Evolutionary conservation across 1,140 invertebrate species (phyloP).

Genomic region (Drosophila pruinosa): DNA sequence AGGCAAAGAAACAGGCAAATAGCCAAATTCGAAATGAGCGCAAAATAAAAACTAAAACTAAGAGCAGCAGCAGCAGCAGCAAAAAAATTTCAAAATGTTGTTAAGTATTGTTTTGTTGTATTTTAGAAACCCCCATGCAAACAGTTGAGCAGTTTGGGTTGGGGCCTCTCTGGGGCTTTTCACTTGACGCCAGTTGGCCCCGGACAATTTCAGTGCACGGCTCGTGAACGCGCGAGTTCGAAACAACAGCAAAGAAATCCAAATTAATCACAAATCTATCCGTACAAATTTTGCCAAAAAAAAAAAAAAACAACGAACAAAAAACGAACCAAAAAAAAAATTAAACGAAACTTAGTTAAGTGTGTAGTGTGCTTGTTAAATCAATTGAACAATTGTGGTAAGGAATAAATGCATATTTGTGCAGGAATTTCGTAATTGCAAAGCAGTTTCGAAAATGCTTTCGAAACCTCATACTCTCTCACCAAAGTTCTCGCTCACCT

Average conservation of each 20-base stretch:
- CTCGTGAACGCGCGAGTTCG: slow-evolving; percentile 40
- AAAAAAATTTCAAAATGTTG: slow-evolving; percentile 45
- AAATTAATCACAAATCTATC: slow-evolving; percentile 41
- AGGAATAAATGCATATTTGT: slow-evolving; percentile 8
- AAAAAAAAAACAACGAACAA: slow-evolving; percentile 30
- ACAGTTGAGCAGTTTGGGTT: slow-evolving; percentile 49
- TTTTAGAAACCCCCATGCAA: slow-evolving; percentile 51
- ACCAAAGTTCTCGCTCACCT: not conserved
- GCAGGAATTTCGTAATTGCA: slow-evolving; percentile 58
- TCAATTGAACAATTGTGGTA: slow-evolving; percentile 40
- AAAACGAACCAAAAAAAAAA: slow-evolving; percentile 45
- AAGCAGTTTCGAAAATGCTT: slow-evolving; percentile 44
- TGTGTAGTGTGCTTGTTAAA: no score
- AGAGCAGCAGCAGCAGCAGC: slow-evolving; percentile 23
- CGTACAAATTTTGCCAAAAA: slow-evolving; percentile 20
- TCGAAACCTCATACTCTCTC: not conserved
- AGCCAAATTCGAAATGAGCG: slow-evolving; percentile 44
- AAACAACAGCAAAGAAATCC: slow-evolving; percentile 1
- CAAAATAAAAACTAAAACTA: slow-evolving; percentile 13
- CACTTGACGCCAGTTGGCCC: slow-evolving; percentile 67
- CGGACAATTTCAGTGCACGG: slow-evolving; percentile 78
- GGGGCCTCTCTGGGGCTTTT: slow-evolving; percentile 52
- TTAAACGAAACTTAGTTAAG: slow-evolving; percentile 59
- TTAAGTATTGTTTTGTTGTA: slow-evolving; percentile 47
- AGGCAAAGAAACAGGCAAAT: slow-evolving; percentile 27